phyloP scores from a whole-genome alignment of 2,113 vertebrate species.

The Porphyrio hochstetteri region DNA sequence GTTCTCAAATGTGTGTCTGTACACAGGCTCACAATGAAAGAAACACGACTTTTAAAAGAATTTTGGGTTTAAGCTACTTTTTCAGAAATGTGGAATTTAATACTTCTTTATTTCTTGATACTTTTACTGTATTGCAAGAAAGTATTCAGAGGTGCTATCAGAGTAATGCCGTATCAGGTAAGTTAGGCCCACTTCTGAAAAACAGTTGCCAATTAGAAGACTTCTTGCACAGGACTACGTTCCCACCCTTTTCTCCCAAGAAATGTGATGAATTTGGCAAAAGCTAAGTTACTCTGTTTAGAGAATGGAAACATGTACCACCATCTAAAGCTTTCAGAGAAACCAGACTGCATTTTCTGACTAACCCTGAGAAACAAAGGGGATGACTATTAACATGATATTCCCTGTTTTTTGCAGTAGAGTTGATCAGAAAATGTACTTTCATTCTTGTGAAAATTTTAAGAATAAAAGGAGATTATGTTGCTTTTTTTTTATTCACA shows the following conservation, averaged over 20 bases:
- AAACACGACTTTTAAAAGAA: neutral
- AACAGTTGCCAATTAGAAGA: neutral
- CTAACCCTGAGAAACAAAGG: neutral
- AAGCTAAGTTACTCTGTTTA: neutral
- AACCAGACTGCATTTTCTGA: neutral
- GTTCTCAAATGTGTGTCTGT: neutral
- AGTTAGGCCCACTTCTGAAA: neutral
- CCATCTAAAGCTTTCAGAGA: neutral
- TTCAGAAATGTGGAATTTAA: neutral
- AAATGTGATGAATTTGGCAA: neutral
- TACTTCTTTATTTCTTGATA: neutral
- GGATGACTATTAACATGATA: neutral
- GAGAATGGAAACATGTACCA: neutral
- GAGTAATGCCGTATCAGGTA: neutral
- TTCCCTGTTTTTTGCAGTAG: neutral
- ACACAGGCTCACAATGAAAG: neutral
- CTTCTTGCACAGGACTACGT: neutral
- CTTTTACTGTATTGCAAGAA: neutral
- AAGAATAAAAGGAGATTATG: neutral
- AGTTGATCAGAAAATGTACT: neutral
- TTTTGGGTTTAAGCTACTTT: neutral
- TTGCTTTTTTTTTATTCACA: neutral
- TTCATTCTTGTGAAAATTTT: neutral
- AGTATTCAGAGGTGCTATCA: neutral
- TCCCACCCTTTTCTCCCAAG: neutral